Conservation (phyloP, 1,140 invertebrate species). For the Psix sp. region DNA sequence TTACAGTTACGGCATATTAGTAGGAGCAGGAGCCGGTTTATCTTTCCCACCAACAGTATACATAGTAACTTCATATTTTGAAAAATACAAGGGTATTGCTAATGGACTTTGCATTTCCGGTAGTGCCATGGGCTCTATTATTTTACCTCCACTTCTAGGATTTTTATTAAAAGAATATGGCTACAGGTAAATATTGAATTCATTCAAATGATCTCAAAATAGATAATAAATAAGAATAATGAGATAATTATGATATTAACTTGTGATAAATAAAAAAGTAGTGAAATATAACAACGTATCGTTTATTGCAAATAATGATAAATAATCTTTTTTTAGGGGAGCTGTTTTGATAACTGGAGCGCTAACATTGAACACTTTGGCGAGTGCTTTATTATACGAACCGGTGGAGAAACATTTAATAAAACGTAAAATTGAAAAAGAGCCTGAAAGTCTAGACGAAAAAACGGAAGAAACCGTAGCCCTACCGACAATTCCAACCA, state of each 20-base stretch:
- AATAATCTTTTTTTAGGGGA: constrained; percentile 76
- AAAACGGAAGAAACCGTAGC: constrained; percentile 31
- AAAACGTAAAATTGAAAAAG: constrained; percentile 49
- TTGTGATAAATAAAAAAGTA: no score
- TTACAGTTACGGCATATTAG: constrained; percentile 86
- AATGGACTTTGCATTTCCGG: constrained; percentile 94
- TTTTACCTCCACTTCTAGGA: constrained; percentile 86
- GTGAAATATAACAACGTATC: no score
- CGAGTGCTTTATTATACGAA: constrained; percentile 88
- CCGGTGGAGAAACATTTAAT: constrained; percentile 88
- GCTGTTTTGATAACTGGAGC: constrained; percentile 89
- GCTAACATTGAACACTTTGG: constrained; percentile 88
- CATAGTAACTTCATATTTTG: constrained; percentile 92
- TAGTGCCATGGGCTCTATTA: constrained; percentile 88
- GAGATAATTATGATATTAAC: no score
- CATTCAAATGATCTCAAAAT: no score
- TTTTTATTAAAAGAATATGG: constrained; percentile 84
- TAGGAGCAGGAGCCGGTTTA: constrained; percentile 88
- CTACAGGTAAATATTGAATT: no score
- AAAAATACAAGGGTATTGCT: constrained; percentile 86
- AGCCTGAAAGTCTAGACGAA: constrained; percentile 44
- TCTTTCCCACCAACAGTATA: constrained; percentile 93
- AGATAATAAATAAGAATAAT: no score
- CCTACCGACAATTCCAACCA: constrained; percentile 33
- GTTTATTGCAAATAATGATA: neutral